phyloP scores from a whole-genome alignment of 2,797 vertebrate genomes.

The Intellagama lesueurii region DNA sequence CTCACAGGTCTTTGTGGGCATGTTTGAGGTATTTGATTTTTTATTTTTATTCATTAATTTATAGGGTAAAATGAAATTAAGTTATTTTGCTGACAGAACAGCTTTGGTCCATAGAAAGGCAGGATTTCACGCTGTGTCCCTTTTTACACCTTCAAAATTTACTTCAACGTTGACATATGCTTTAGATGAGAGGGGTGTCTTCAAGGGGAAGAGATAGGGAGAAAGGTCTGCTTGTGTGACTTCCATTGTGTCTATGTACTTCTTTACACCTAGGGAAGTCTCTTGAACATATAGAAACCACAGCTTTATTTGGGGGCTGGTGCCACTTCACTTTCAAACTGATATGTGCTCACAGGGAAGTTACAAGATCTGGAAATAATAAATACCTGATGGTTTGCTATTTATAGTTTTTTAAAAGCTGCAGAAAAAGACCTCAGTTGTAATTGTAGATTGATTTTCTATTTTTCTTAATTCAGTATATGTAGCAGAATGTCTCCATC shows the following conservation, averaged over 20 bases:
- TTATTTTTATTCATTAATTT: not conserved
- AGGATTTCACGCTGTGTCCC: not conserved
- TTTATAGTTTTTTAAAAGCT: slow-evolving; percentile 24
- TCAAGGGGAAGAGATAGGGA: not conserved
- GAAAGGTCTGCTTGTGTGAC: not conserved
- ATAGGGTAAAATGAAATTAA: not conserved
- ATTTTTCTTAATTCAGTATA: slow-evolving; percentile 35
- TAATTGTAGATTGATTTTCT: slow-evolving; percentile 47
- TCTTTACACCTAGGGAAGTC: not conserved
- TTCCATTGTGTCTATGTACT: not conserved
- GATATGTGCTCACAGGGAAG: not conserved
- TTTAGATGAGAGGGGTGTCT: not conserved
- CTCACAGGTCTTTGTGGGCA: not conserved
- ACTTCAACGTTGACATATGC: not conserved
- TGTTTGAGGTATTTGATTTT: not conserved
- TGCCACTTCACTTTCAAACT: not conserved
- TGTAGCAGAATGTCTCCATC: slow-evolving; percentile 26
- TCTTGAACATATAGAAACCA: not conserved
- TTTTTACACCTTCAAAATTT: not conserved
- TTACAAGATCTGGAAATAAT: slow-evolving; percentile 1
- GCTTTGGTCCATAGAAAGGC: not conserved
- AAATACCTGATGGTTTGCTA: not conserved
- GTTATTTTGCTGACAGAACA: not conserved
- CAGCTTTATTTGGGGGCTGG: not conserved
- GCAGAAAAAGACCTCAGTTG: not conserved